Evolutionary conservation across 2,888 invertebrate species (phyloP).

Genomic region (Eupithecia exiguata): DNA sequence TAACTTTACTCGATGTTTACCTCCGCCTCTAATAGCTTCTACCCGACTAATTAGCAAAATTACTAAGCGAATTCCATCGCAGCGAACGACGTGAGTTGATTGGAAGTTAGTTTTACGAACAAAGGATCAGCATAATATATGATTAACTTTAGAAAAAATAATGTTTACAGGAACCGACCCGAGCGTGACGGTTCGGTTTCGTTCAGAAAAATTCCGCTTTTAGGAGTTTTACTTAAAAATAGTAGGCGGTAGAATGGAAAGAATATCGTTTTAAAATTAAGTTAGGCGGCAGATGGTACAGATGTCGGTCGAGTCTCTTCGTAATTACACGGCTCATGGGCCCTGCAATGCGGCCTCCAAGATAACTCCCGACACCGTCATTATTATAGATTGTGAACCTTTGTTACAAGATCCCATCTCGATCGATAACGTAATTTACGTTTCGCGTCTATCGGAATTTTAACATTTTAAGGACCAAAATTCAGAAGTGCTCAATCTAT

Average conservation of each 20-base stretch:
- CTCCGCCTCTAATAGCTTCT: background rate
- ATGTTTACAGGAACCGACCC: background rate
- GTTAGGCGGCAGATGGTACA: conserved; percentile 40
- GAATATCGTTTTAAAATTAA: background rate
- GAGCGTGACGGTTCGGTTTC: background rate
- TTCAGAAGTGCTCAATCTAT: background rate
- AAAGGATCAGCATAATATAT: background rate
- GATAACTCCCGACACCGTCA: conserved; percentile 40
- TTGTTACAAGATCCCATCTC: conserved; percentile 35
- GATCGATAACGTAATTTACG: conserved; percentile 31
- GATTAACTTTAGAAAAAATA: background rate
- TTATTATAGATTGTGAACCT: conserved; percentile 34
- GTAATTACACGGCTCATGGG: conserved; percentile 56
- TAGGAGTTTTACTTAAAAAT: background rate
- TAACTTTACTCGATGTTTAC: background rate
- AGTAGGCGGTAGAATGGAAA: background rate
- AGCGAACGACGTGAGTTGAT: background rate
- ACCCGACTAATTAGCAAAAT: background rate
- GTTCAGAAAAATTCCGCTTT: background rate
- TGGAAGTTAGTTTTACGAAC: background rate
- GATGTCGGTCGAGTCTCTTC: conserved; percentile 52
- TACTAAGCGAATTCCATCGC: background rate
- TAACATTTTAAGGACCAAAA: conserved; percentile 3
- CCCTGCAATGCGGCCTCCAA: conserved; percentile 45
- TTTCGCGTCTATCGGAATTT: conserved; percentile 8